These are phyloP conservation scores for Micropoecilia bifurca DNA, from an alignment of 2,797 vertebrate genomes.

Conservation along the genomic window DNA sequence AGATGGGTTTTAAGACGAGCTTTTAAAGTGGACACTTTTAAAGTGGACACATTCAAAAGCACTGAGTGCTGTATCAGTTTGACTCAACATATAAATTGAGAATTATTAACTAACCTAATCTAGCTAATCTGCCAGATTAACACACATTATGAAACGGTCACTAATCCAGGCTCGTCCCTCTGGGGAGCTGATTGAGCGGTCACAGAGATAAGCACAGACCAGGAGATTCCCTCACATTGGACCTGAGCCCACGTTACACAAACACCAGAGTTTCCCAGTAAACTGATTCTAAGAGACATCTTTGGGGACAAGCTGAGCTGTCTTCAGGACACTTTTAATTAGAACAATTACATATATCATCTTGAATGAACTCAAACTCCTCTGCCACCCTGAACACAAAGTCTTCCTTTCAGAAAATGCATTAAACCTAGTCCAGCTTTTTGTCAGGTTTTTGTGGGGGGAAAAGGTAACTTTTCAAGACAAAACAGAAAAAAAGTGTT, in stretches of 20 bases:
- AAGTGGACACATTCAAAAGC: background rate
- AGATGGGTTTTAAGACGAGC: no score
- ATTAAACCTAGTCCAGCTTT: background rate
- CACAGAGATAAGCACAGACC: conserved; percentile 37
- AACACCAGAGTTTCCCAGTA: conserved; percentile 8
- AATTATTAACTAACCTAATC: conserved; percentile 48
- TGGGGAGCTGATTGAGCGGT: conserved; percentile 28
- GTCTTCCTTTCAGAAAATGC: background rate
- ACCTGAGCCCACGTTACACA: background rate
- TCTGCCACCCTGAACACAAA: background rate
- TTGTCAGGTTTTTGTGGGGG: background rate
- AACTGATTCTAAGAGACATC: background rate
- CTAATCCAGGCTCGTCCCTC: conserved; percentile 59
- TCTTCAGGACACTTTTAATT: conserved; percentile 6
- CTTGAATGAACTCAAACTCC: background rate
- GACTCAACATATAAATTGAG: conserved; percentile 35
- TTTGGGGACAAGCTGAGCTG: background rate
- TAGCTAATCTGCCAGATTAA: conserved; percentile 70
- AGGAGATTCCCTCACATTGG: conserved; percentile 21
- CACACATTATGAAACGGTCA: conserved; percentile 58
- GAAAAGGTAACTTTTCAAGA: background rate
- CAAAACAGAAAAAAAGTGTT: background rate
- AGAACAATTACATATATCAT: background rate
- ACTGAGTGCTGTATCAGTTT: background rate
- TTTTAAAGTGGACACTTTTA: no score